Conservation (phyloP, 2,113 vertebrate species). For the Pygoscelis adeliae region DNA sequence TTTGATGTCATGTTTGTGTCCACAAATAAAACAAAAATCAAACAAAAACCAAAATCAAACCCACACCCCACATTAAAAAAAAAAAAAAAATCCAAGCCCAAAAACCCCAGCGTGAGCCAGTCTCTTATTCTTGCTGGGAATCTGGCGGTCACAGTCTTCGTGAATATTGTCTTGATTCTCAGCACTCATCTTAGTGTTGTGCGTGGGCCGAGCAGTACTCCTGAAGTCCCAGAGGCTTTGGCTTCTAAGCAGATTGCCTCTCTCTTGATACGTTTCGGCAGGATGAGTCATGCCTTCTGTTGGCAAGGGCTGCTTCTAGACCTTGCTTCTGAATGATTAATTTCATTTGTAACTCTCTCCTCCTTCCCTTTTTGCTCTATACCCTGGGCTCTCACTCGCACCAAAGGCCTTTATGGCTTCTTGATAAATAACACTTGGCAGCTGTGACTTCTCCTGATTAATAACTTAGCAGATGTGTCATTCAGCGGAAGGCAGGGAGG, state of each 20-base stretch:
- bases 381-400: not conserved
- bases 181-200: not conserved
- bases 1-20: not conserved
- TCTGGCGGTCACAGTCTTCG: not conserved
- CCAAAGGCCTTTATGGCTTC: not conserved
- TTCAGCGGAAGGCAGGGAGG: not conserved
- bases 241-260: not conserved
- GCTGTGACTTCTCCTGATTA: not conserved
- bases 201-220: slow-evolving; percentile 15
- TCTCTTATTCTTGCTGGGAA: not conserved
- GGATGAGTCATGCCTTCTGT: slow-evolving; percentile 25
- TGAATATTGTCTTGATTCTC: not conserved
- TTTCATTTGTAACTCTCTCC: not conserved
- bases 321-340: not conserved
- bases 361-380: not conserved
- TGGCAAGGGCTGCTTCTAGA: slow-evolving; percentile 11
- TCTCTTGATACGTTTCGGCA: not conserved
- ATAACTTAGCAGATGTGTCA: not conserved
- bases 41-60: not conserved
- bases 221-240: slow-evolving; percentile 16
- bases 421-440: not conserved
- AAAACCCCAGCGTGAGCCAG: not conserved
- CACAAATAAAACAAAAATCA: not conserved
- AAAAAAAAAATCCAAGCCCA: not conserved
- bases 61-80: not conserved